A percentile compares a stretch with the other conserved stretches of the same genome.
Conservation (phyloP, 2,888 invertebrate species). For the Cerastis leucographa region DNA sequence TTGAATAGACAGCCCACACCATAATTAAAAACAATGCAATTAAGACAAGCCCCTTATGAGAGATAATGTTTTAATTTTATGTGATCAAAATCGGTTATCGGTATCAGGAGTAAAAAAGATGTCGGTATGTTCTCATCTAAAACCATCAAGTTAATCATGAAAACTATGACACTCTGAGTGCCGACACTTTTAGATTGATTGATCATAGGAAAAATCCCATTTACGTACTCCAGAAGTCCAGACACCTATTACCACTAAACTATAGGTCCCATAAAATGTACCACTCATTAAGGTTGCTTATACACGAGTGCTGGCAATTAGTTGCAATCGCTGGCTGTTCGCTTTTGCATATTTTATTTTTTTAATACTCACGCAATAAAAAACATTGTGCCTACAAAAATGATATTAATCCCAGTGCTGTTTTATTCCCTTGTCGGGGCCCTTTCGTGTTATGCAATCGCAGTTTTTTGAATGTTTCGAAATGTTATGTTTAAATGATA, state of each 20-base stretch:
- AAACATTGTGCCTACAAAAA: conserved; percentile 33
- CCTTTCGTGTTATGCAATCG: conserved; percentile 8
- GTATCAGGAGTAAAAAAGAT: neutral
- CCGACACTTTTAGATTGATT: neutral
- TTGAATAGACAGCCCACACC: neutral
- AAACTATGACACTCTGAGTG: neutral
- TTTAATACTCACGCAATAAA: conserved; percentile 8
- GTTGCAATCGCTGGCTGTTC: conserved; percentile 40
- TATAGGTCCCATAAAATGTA: conserved; percentile 10
- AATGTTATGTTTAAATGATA: conserved; percentile 20
- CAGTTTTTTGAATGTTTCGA: neutral
- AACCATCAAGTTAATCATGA: neutral
- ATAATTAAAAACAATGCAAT: neutral
- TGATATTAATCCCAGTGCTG: conserved; percentile 1
- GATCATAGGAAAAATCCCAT: neutral
- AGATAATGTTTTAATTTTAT: neutral
- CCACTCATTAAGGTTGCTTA: conserved; percentile 20
- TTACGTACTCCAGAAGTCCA: neutral
- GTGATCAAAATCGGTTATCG: neutral
- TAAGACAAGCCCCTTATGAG: neutral
- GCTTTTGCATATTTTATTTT: conserved; percentile 3
- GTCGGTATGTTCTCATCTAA: neutral
- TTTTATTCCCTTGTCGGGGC: conserved; percentile 1
- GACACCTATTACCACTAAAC: neutral
- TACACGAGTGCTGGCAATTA: conserved; percentile 52